These are phyloP conservation scores for Nomada fucata DNA, from an alignment of 2,888 invertebrate species.

Conservation along the genomic window DNA sequence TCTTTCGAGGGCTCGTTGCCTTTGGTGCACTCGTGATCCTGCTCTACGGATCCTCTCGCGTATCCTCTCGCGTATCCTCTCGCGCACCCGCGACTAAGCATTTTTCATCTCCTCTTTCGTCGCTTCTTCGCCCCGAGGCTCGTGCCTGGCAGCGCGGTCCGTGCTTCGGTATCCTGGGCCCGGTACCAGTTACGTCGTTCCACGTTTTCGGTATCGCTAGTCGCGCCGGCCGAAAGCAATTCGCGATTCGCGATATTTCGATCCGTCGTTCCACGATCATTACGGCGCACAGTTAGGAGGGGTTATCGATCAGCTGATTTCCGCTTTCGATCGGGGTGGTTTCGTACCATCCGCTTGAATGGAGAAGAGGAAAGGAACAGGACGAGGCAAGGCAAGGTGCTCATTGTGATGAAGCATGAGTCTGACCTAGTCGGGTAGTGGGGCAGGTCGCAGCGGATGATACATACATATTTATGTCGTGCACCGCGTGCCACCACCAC, in stretches of 20 bases:
- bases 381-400: slow-evolving; percentile 77
- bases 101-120: background rate
- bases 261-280: background rate
- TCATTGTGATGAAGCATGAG: slow-evolving; percentile 84
- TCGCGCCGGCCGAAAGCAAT: too few species aligned
- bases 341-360: slow-evolving; percentile 79
- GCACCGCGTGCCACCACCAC: slow-evolving; percentile 77
- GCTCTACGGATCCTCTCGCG: slow-evolving; percentile 37
- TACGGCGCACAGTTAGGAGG: background rate
- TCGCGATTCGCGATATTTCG: too few species aligned
- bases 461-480: slow-evolving; percentile 84
- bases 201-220: too few species aligned
- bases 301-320: slow-evolving; percentile 8
- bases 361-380: slow-evolving; percentile 66
- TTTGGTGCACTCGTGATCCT: slow-evolving; percentile 79
- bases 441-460: slow-evolving; percentile 83
- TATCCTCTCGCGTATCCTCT: slow-evolving; percentile 29
- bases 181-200: background rate
- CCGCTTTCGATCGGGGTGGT: slow-evolving; percentile 47
- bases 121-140: background rate
- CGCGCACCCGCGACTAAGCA: background rate
- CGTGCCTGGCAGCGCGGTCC: too few species aligned
- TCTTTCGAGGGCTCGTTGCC: slow-evolving; percentile 66
- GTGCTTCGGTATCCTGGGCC: background rate
- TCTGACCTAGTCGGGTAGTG: slow-evolving; percentile 84